These are phyloP conservation scores for Sisyra terminalis DNA, from an alignment of 2,888 invertebrate species.

Conservation along the genomic window DNA sequence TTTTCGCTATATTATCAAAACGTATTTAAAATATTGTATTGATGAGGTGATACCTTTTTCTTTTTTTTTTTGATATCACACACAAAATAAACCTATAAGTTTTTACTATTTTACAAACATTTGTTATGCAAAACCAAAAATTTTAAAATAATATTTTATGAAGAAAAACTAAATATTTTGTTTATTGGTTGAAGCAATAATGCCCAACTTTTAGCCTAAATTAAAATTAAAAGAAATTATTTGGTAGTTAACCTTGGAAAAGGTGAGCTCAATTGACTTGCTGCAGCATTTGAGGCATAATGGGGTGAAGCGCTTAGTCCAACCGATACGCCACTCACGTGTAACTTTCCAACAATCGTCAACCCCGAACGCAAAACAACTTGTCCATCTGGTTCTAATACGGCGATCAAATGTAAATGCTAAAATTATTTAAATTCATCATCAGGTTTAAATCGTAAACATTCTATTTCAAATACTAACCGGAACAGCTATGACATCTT, in stretches of 20 bases:
- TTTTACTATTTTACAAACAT: no score
- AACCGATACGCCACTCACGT: slow-evolving; percentile 55
- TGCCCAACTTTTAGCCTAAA: no score
- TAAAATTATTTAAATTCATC: slow-evolving; percentile 16
- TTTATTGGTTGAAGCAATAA: no score
- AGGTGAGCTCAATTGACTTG: slow-evolving; percentile 29
- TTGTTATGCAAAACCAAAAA: no score
- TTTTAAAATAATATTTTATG: no score
- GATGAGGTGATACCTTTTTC: no score
- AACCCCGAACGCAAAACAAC: slow-evolving; percentile 73
- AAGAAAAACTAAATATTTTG: no score
- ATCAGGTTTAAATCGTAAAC: no score
- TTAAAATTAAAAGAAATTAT: not conserved
- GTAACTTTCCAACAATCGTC: slow-evolving; percentile 67
- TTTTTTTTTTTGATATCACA: no score
- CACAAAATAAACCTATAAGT: no score
- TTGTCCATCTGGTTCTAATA: slow-evolving; percentile 63
- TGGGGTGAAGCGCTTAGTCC: slow-evolving; percentile 33
- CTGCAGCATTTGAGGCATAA: slow-evolving; percentile 24
- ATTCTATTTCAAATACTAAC: slow-evolving; percentile 26
- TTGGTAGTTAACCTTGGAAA: slow-evolving; percentile 30
- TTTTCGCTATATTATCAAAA: no score
- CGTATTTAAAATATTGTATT: no score
- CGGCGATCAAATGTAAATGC: slow-evolving; percentile 65
- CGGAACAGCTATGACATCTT: slow-evolving; percentile 66